Evolutionary conservation across 2,888 invertebrate species (phyloP).

Genomic region (Plebejus melissa): DNA sequence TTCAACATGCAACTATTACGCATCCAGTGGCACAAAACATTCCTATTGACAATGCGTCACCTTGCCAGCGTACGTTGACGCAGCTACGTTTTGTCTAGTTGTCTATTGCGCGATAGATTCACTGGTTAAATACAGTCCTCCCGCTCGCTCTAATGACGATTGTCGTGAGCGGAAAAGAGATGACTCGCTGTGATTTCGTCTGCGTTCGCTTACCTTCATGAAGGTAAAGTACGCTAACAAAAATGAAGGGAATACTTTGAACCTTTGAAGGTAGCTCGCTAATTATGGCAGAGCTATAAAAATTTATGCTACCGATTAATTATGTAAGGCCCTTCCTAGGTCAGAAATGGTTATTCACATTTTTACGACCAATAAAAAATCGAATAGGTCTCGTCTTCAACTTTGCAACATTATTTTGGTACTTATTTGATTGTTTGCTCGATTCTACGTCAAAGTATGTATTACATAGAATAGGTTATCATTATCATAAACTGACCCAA

Average conservation of each 20-base stretch:
- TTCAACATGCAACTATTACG: slow-evolving; percentile 43
- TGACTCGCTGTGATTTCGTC: slow-evolving; percentile 54
- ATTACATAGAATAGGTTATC: neutral
- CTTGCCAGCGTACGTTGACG: slow-evolving; percentile 78
- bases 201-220: slow-evolving; percentile 65
- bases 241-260: slow-evolving; percentile 71
- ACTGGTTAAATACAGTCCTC: slow-evolving; percentile 66
- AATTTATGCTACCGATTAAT: slow-evolving; percentile 12
- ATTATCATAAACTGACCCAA: neutral
- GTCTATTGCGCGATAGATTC: slow-evolving; percentile 61
- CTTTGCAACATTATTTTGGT: neutral
- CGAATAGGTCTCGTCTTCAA: neutral
- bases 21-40: slow-evolving; percentile 63
- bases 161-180: slow-evolving; percentile 52
- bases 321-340: slow-evolving; percentile 8
- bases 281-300: slow-evolving; percentile 43
- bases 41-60: slow-evolving; percentile 72
- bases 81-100: slow-evolving; percentile 73
- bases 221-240: slow-evolving; percentile 72
- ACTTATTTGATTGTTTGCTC: neutral
- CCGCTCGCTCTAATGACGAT: slow-evolving; percentile 54
- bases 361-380: neutral
- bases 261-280: slow-evolving; percentile 65
- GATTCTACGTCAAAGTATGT: neutral
- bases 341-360: neutral